Conservation (phyloP, 1,140 invertebrate genomes). For the Tetranychus urticae region DNA sequence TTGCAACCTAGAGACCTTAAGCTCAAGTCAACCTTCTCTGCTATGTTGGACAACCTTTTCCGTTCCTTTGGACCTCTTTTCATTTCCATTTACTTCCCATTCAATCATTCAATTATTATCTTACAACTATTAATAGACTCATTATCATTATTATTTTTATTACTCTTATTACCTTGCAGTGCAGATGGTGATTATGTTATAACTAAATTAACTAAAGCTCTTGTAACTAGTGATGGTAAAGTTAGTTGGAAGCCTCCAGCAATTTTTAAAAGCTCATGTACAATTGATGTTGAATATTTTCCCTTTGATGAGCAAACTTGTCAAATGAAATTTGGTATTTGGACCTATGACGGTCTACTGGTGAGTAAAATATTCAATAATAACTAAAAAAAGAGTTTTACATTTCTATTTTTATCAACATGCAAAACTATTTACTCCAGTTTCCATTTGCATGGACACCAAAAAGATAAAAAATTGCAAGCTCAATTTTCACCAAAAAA, state of each 20-base stretch:
- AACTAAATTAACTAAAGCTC: slow-evolving; percentile 75
- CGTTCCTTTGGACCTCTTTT: slow-evolving; percentile 21
- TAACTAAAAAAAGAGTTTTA: neutral
- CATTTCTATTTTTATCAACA: no score
- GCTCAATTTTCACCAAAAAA: no score
- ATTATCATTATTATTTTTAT: neutral
- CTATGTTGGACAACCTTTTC: no score
- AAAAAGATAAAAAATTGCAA: no score
- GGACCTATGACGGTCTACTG: slow-evolving; percentile 51
- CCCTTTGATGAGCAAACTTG: slow-evolving; percentile 82
- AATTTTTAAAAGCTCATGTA: slow-evolving; percentile 94
- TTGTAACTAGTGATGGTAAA: neutral
- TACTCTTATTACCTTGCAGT: slow-evolving; percentile 24
- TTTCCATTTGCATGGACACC: no score
- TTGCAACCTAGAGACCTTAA: no score
- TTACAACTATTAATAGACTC: neutral
- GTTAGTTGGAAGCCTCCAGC: slow-evolving; percentile 38
- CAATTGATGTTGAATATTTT: slow-evolving; percentile 83
- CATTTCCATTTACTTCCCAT: no score
- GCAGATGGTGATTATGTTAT: slow-evolving; percentile 96
- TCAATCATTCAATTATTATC: no score
- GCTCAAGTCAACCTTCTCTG: no score
- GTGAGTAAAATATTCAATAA: neutral
- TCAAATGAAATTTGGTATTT: slow-evolving; percentile 89
- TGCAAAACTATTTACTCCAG: no score